Evolutionary conservation across 2,797 vertebrate species (phyloP), one percentile per base, ranked within the genome.

Genomic region (Bufotes viridis): DNA sequence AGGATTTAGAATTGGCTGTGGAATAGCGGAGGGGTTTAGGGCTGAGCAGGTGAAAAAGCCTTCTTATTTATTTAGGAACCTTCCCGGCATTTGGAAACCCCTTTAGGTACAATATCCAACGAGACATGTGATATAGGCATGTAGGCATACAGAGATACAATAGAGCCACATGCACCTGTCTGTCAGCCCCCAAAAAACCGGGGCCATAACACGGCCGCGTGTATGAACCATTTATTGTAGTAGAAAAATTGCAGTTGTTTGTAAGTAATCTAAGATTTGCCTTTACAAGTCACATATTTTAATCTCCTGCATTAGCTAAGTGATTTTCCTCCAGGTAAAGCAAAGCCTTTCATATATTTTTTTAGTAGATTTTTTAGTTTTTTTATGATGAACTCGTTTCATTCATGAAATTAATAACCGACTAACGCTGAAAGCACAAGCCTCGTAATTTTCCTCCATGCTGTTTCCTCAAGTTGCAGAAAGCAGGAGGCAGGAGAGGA

Each of bases 371-470:
- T 74, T 74, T 5, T 29, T 3, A 18, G 42, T 74, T 72, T 74
- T 70, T 42, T 74, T 74, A 74, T 49, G 70, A 74, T 74, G 10
- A 34, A 3, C 18, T 22, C 34, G 3, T 20, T 74, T 49, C 34
- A 42, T 74, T 49, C 70, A 42, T 74, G 70, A 49, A 74, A 42
- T 74, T 74, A 74, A 74, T 74, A 74, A 74, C 29, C 49, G 70
- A 72, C 26, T 72, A 72, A 72, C 3, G 69, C 69, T 42, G 69
- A 72, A 42, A 72, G 69, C 15, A 72, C 34, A 42, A 34, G 34
- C 34, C 70, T 74, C 70, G 49, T 74, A 74, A 74, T 74, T 74
- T 49, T 74, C 70, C 8, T 49, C 70, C 70, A 74, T 74, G 70
- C 70, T 74, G 70, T 74, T 74, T 49, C 70, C 29, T 74, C 13